Evolutionary conservation across 2,888 invertebrate species (phyloP).

Genomic region (Philonicus albiceps): DNA sequence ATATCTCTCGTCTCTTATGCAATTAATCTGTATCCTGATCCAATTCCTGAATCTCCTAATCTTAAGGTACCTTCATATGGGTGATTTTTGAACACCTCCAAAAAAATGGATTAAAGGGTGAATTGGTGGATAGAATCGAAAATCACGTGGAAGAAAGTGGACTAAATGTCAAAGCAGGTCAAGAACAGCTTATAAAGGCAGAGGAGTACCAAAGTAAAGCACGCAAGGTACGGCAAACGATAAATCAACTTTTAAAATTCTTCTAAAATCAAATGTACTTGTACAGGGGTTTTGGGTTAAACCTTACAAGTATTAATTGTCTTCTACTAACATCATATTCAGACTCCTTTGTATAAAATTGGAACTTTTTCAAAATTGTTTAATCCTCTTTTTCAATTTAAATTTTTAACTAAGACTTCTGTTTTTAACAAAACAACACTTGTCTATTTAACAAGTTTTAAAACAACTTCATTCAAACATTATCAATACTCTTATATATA

Average conservation of each 20-base stretch:
- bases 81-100: not conserved
- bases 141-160: constrained; percentile 88
- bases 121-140: constrained; percentile 93
- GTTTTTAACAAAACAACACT: not conserved
- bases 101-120: constrained; percentile 72
- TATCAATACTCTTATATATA: not conserved
- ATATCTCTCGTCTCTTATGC: not conserved
- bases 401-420: not conserved
- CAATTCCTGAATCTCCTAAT: constrained; percentile 1
- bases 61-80: constrained; percentile 14
- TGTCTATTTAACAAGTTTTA: not conserved
- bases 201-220: constrained; percentile 86
- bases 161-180: constrained; percentile 84
- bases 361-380: not conserved
- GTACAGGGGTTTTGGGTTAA: not conserved
- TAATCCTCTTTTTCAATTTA: not conserved
- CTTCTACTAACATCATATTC: not conserved
- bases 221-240: constrained; percentile 72
- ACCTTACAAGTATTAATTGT: not conserved
- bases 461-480: not conserved
- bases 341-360: not conserved
- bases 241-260: not conserved
- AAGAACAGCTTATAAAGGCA: constrained; percentile 79
- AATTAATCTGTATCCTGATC: not conserved
- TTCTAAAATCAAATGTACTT: not conserved